Evolutionary conservation across 2,113 vertebrate species (phyloP), one percentile per base, ranked within the genome.

Genomic region (Lophochroa leadbeateri): DNA sequence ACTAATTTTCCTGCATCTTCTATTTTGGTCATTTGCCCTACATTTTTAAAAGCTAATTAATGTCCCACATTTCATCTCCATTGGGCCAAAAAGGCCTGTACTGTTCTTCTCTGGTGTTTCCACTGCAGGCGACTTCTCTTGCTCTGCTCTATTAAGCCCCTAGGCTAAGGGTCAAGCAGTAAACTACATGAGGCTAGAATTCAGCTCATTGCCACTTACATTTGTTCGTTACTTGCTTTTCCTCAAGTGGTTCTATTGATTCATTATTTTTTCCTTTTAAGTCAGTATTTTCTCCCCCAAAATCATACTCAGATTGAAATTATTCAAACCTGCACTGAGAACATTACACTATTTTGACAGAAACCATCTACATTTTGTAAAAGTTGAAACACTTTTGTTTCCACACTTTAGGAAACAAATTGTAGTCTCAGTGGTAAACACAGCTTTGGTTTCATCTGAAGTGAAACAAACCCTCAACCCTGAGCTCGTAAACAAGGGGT

Each of bases 21-120:
- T 97, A 93, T 97, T 97, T 95, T 88, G 91, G 91, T 96, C 81
- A 88, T 86, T 92, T 95, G 88, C 50, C 94, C 93, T 96, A 90
- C 64, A 83, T 97, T 94, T 93, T 71, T 43, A 57, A 82, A 91
- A 95, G 81, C 89, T 67, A 80, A 83, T 90, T 41, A 47, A 23
- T 28, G 41, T 86, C 87, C 76, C 57, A 44, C 50, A 57, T 94
- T 96, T 95, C 37, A 25, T 86, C 57, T 85, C 50, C 1, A 1
- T 20, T 57, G 68, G 50, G 29, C 74, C 1, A 8, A 85, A 82
- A 80, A 19, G 24, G 79, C 46, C 60, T 60, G 16, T 53, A 7
- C 43, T 58, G 31, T 50, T 78, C 37, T 20, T 85, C 58, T 87
- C 17, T 13, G 11, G 33, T 27, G 47, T 67, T 91, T 27, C n/a